Conservation (phyloP, 2,888 invertebrate genomes). For the Lasioglossum oenotherae region DNA sequence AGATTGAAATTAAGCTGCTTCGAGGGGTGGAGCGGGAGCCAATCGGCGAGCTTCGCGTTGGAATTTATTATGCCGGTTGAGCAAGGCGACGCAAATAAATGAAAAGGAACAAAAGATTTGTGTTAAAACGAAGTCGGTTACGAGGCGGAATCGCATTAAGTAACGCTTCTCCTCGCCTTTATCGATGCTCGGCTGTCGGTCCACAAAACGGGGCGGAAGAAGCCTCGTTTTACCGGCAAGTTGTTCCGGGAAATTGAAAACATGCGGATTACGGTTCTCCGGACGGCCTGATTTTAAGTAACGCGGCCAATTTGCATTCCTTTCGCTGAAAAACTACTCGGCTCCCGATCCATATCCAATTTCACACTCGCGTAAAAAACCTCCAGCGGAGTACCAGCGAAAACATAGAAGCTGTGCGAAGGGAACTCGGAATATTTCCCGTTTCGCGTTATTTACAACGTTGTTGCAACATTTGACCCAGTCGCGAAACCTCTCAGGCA, state of each 20-base stretch:
- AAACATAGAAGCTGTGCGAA: neutral
- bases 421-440: slow-evolving; percentile 18
- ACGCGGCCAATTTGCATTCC: slow-evolving; percentile 4
- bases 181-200: slow-evolving; percentile 30
- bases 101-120: slow-evolving; percentile 31
- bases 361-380: neutral
- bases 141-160: slow-evolving; percentile 43
- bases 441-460: slow-evolving; percentile 23
- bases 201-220: slow-evolving; percentile 11
- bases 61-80: slow-evolving; percentile 28
- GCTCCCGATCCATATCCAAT: neutral
- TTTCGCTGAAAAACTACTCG: neutral
- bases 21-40: neutral
- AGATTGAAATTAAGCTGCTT: neutral
- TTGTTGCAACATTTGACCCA: slow-evolving; percentile 45
- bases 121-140: slow-evolving; percentile 40
- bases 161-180: slow-evolving; percentile 18
- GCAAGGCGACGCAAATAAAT: slow-evolving; percentile 20
- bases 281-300: neutral
- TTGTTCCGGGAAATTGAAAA: slow-evolving; percentile 33
- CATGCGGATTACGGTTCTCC: slow-evolving; percentile 14
- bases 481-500: neutral
- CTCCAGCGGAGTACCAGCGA: neutral
- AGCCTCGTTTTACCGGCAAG: neutral
- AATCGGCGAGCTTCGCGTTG: slow-evolving; percentile 11